Evolutionary conservation across 1,140 invertebrate genomes (phyloP).

Genomic region (Conus ventricosus): DNA sequence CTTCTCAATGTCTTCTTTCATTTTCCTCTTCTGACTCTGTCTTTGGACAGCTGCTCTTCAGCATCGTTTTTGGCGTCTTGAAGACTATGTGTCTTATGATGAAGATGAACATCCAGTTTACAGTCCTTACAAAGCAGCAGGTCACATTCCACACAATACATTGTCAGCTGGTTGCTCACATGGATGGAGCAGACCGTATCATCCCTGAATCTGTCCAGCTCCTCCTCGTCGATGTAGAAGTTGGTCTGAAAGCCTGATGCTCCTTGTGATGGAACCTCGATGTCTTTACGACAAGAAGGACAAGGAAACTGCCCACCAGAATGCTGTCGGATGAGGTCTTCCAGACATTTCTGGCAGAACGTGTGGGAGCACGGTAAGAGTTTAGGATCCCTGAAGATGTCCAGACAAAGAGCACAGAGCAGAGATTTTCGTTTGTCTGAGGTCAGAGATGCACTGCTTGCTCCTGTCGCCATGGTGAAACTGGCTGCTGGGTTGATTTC

Average conservation of each 20-base stretch:
- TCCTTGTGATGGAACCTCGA: neutral
- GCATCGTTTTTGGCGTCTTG: neutral
- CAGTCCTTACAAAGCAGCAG: neutral
- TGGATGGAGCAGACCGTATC: neutral
- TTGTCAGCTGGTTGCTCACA: neutral
- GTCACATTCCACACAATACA: constrained; percentile 1
- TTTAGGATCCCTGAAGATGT: too few relatives aligned
- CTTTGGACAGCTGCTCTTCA: neutral
- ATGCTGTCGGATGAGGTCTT: neutral
- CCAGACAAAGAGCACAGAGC: too few relatives aligned
- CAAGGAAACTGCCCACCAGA: neutral
- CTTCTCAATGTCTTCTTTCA: neutral
- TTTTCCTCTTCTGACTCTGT: neutral
- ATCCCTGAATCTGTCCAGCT: neutral
- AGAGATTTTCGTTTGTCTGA: too few relatives aligned
- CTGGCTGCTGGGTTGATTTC: too few relatives aligned
- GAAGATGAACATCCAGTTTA: neutral
- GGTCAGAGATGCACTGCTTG: too few relatives aligned
- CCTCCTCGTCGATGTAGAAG: constrained; percentile 14
- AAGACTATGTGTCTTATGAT: neutral
- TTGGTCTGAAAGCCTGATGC: constrained; percentile 15
- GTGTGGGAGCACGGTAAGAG: constrained; percentile 3
- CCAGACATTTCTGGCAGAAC: constrained; percentile 17
- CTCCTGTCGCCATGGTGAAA: too few relatives aligned
- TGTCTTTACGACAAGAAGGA: neutral